Base-by-base conservation (phyloP, 1,140 invertebrate species). In the Drosophila yakuba region DNA sequence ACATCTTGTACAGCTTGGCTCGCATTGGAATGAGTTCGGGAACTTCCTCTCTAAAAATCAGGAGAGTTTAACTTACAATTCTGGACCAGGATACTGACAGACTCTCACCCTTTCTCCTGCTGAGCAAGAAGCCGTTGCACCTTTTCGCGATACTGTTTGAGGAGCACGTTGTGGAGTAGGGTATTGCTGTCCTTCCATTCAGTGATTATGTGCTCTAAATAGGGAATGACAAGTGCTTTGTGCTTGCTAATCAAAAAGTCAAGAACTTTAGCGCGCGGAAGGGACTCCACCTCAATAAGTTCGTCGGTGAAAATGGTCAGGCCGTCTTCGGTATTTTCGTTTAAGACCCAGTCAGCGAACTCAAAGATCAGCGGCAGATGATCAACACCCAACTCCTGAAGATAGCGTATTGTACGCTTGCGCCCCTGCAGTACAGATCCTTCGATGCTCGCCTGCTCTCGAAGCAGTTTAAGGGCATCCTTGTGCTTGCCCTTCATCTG, bases 291-390 rank as follows among this genome's bases (percentile, higher is more conserved):
- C 94, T 98, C 97, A 56, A 95, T 93, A 10, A 97, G 93, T 91
- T 99, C 97, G 93, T 99, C 98, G 56, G 96, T 98, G 91, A 99
- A 99, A 90, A 99, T 99, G 91, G 97, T 96, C 1, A 99, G 92
- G 11, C 98, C 98, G 93, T 98, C 97, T 76, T 97, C 96, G 2
- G 98, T 97, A 93, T 97, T 94, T 80, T 96, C 94, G 69, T 95
- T 95, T 17, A 99, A 92, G 45, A 99, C 96, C 97, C 97, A 98
- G 64, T 96, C 95, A n/a, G 98, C 95, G 94, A 98, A 99, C 92
- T 99, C 96, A 78, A 99, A 96, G 80, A 99, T 98, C 38, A 99
- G 92, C 77, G 97, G 95, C 73, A 99, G 95, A 91, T 99, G 95
- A 71, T 98, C 96, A 14, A 93, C 90, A 38, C 97, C 97, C 58